Base-by-base conservation (phyloP, 1,140 invertebrate species). In the Rhagoletis zephyria region DNA sequence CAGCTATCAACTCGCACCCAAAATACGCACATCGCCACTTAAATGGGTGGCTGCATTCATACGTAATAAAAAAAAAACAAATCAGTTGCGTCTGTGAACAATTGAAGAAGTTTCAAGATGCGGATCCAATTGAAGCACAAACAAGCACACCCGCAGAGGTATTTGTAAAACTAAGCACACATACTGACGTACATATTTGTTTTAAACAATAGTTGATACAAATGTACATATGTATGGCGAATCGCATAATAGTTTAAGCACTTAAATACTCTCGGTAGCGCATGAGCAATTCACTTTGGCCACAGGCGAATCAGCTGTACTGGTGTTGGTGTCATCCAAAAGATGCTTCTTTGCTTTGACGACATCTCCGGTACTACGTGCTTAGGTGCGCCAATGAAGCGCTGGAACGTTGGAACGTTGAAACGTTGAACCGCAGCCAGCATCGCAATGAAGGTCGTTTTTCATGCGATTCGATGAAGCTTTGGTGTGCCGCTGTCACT, bases 401-500 rank as follows among this genome's bases (percentile, higher is more conserved):
- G 40, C 10, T 51, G 40, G 30, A n/a, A n/a, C n/a, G n/a, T n/a
- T n/a, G n/a, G n/a, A n/a, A n/a, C n/a, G 16, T 10, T 74, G 42
- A 81, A 67, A 81, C 48, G 16, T 67, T 67, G 64, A 48, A 7
- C 67, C 40, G 42, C 67, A 81, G 48, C 4, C n/a, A 56, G n/a
- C 42, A 81, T 81, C 16, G 74, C 48, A 81, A 81, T 56, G 74
- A 81, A 81, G 74, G 74, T 81, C 48, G 74, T 56, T 81, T 81
- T 81, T 81, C 48, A 81, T 81, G 74, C 56, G 48, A 81, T 16
- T 56, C 9, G 70, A 3, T 74, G 45, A 3, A 5, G 12, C 45
- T 40, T 67, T 40, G 74, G 74, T 81, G 16, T 59, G 19, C n/a
- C 19, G 45, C n/a, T 56, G 10, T 74, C 48, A 16, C 5, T n/a